Base-by-base conservation (phyloP, 2,888 invertebrate species). In the Meiosimyza platycephala region DNA sequence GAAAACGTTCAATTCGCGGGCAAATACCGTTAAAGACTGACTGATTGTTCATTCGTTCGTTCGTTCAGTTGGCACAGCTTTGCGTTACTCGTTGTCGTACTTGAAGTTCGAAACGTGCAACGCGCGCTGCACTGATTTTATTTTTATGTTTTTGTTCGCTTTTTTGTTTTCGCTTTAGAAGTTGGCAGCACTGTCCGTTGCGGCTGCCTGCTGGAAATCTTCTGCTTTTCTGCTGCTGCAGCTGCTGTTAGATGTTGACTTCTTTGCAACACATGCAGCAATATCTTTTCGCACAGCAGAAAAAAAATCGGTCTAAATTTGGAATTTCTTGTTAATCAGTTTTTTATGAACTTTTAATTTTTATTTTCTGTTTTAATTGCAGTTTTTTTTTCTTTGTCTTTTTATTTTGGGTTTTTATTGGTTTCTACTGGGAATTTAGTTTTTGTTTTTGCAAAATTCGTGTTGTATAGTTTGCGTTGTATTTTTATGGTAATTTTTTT, bases 291-390 rank as follows among this genome's bases (percentile, higher is more conserved):
- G 28, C 54, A 57, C 67, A 67, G 48, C 47, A 47, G 18, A 57
- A 48, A 55, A 48, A 48, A 67, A 67, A 16, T 67, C 16, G 77
- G 76, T 78, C 81, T 79, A 79, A 79, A 79, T 81, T 79, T 80
- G 78, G 77, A 78, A 76, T 77, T 78, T 77, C 81, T 79, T 81
- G 80, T 80, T 77, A 80, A 80, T 76, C 77, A 77, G 77, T 73
- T 62, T 28, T 71, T 67, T 74, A 40, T 62, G 11, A 54, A 13
- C 13, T 67, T 40, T 51, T 70, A 22, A 6, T 66, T 66, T 66
- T 66, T 11, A 59, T 63, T 15, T 66, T 55, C 18, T 16, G 64
- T 69, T 69, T 64, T 16, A 55, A 50, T 57, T 57, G 48, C 59
- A 51, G 64, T 48, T 54, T 33, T 62, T n/a, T 60, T 50, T 71